Evolutionary conservation across 2,797 vertebrate species (phyloP).

Genomic region (Darevskia nairensis): DNA sequence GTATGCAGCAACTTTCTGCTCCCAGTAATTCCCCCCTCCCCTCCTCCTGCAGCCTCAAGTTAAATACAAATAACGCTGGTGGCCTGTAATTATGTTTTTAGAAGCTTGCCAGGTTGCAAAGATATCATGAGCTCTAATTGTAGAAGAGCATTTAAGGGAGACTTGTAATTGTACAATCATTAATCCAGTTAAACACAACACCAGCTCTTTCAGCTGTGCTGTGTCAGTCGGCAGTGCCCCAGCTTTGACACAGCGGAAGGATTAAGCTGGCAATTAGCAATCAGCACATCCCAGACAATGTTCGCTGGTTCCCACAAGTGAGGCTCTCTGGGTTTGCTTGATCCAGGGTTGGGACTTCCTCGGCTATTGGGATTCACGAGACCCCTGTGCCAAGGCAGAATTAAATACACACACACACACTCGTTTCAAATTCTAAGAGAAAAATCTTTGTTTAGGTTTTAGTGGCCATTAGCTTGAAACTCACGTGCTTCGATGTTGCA

Average conservation of each 20-base stretch:
- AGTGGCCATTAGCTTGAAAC: not conserved
- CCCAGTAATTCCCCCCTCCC: constrained; percentile 39
- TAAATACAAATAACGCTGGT: constrained; percentile 35
- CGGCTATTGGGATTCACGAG: not conserved
- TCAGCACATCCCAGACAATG: constrained; percentile 50
- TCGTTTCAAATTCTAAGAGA: not conserved
- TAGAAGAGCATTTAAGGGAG: constrained; percentile 52
- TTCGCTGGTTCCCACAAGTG: not conserved
- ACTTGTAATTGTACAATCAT: constrained; percentile 60
- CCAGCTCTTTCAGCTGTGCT: constrained; percentile 34
- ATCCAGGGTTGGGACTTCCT: not conserved
- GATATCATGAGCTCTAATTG: constrained; percentile 56
- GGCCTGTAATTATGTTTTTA: constrained; percentile 51
- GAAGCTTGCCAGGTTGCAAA: constrained; percentile 57
- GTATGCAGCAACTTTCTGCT: constrained; percentile 33
- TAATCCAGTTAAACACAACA: constrained; percentile 58
- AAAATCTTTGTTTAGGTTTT: not conserved
- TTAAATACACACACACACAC: not conserved
- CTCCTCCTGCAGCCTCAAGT: constrained; percentile 30
- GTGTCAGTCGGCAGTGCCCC: constrained; percentile 43
- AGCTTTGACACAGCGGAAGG: constrained; percentile 31
- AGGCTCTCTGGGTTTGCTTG: not conserved
- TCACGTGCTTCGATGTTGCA: not conserved
- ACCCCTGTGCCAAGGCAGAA: not conserved
- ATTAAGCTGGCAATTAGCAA: constrained; percentile 56